Evolutionary conservation across 2,113 vertebrate genomes (phyloP).

Genomic region (human): DNA sequence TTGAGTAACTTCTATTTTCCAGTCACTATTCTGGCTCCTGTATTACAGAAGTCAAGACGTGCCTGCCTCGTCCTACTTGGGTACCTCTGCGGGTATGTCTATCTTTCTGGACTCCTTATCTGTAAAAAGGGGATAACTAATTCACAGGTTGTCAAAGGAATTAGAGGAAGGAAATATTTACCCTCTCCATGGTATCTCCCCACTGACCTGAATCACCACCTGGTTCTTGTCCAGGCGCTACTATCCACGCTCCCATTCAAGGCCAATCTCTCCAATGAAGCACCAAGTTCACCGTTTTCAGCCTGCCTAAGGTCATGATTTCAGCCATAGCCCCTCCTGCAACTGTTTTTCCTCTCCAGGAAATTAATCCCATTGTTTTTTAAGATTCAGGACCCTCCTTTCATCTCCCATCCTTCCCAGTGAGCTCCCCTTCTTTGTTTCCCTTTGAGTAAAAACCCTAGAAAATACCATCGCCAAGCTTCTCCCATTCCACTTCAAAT

Average conservation of each 20-base stretch:
- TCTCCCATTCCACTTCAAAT: no score
- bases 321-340: not conserved
- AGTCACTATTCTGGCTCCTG: not conserved
- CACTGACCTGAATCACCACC: not conserved
- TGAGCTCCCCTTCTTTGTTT: no score
- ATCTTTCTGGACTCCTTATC: not conserved
- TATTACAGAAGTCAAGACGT: accelerated
- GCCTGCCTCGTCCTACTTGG: accelerated
- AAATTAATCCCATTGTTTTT: not conserved
- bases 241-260: not conserved
- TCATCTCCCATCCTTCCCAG: not conserved
- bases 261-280: not conserved
- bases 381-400: not conserved
- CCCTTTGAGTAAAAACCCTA: not conserved
- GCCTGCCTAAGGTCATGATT: not conserved
- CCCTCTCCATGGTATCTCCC: not conserved
- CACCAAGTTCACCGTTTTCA: not conserved
- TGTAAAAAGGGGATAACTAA: not conserved
- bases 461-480: not conserved
- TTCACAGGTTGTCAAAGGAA: not conserved
- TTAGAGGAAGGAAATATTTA: not conserved
- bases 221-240: not conserved
- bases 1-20: not conserved
- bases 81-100: not conserved
- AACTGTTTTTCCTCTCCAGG: not conserved